Conservation (phyloP, 2,113 vertebrate genomes). For the Barbus barbus region DNA sequence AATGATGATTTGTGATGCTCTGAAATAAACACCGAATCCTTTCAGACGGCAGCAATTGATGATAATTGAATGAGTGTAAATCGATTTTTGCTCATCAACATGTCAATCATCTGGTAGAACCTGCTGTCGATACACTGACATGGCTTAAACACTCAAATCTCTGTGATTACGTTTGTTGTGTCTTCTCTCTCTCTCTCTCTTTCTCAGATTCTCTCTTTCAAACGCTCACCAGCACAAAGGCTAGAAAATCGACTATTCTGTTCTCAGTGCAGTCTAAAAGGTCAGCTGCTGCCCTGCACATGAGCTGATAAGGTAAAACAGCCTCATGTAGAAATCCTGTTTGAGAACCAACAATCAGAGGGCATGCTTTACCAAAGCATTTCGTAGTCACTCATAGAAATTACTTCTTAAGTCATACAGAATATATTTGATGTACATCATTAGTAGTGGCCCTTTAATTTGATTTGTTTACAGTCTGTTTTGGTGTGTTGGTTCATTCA, state of each 20-base stretch:
- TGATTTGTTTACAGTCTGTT: too few relatives aligned
- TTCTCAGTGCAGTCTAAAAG: conserved; percentile 29
- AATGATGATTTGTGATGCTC: conserved; percentile 12
- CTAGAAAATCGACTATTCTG: conserved; percentile 17
- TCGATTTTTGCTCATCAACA: background rate
- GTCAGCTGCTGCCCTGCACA: conserved; percentile 36
- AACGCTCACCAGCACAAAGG: background rate
- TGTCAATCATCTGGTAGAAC: background rate
- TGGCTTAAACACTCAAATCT: conserved; percentile 1
- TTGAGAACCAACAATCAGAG: background rate
- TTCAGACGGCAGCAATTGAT: background rate
- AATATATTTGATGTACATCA: background rate
- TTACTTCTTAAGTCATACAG: background rate
- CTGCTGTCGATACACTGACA: background rate
- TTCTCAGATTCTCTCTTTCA: background rate
- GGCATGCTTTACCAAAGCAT: background rate
- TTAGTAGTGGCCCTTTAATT: background rate
- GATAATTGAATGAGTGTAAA: conserved; percentile 31
- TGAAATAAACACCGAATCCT: conserved; percentile 1
- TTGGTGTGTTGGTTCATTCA: background rate
- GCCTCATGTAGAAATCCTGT: conserved; percentile 35
- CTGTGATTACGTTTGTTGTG: background rate
- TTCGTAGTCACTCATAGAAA: background rate
- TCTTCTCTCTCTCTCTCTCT: background rate
- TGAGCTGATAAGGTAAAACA: conserved; percentile 44